Base-by-base conservation (phyloP, 2,797 vertebrate species). In the Glossophaga mutica region DNA sequence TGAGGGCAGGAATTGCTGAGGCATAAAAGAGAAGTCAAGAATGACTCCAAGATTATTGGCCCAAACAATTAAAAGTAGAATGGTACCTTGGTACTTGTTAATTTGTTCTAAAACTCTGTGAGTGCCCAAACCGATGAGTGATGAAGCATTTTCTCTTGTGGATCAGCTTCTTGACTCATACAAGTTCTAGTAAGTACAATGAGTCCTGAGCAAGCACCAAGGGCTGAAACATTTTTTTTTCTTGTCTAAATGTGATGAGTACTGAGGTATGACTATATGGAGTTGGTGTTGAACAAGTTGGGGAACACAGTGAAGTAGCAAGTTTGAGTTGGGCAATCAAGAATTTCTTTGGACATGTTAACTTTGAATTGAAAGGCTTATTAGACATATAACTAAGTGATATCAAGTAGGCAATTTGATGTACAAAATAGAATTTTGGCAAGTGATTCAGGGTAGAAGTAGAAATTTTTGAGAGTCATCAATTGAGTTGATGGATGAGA, bases 381-480 rank as follows among this genome's bases (percentile, higher is more conserved):
- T 67, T 91, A 91, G 34, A 83, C 42, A 24, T 85, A 34, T 3
- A 87, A 84, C 77, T 83, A 73, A 73, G 26, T 85, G 48, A 46
- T 87, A 14, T 42, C 76, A 84, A 22, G 22, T 62, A 42, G 57
- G 22, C 11, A 19, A 6, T 91, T 89, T 22, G 42, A 10, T 91
- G 59, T 77, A 52, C 6, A 24, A 78, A 94, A 57, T 87, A 37
- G 57, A 93, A 96, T 93, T 94, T 79, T 73, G 37, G 32, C 9
- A 84, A 76, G 84, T 87, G 22, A 91, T 87, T 95, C 39, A 81
- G 22, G 19, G 50, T 95, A 91, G 37, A 95, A 92, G 39, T 94
- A 70, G 26, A 90, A 81, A 79, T 65, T 65, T 52, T 86, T 96
- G 32, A 85, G 42, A 85, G 42, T 90, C 68, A 84, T 86, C 68